A percentile compares a stretch with the other conserved stretches of the same genome.
Evolutionary conservation across 2,888 invertebrate genomes (phyloP).

Genomic region (Acanthacorydalis orientalis): DNA sequence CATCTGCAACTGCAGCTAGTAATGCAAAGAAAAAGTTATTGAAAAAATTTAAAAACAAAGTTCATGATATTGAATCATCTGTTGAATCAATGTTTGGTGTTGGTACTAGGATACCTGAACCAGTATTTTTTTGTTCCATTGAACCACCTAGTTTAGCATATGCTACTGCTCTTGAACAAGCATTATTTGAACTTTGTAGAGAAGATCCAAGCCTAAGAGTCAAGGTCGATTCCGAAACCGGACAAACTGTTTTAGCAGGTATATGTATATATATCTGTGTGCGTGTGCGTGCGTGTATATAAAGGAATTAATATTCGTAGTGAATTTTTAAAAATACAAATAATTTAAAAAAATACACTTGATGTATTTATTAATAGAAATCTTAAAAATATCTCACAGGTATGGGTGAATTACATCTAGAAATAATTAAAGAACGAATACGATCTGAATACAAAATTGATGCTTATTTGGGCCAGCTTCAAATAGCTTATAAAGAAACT

Average conservation of each 20-base stretch:
- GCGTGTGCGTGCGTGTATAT: too few species aligned
- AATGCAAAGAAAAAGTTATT: conserved; percentile 36
- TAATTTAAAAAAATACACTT: background rate
- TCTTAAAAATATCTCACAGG: conserved; percentile 29
- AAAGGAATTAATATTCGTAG: background rate
- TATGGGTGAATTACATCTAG: conserved; percentile 96
- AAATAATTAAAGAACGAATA: conserved; percentile 81
- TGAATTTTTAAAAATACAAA: background rate
- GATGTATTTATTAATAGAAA: background rate
- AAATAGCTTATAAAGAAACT: conserved; percentile 82
- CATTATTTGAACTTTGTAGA: conserved; percentile 59
- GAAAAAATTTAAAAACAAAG: conserved; percentile 16
- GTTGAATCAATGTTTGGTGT: conserved; percentile 21
- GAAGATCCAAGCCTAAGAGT: conserved; percentile 88
- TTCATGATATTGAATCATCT: conserved; percentile 15
- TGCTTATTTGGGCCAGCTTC: conserved; percentile 75
- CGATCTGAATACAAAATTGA: conserved; percentile 78
- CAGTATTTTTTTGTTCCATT: conserved; percentile 93
- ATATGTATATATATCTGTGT: conserved; percentile 5
- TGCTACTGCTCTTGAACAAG: conserved; percentile 61
- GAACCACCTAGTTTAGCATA: conserved; percentile 72
- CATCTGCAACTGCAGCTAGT: conserved; percentile 34
- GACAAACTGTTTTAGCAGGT: conserved; percentile 74
- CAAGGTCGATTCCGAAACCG: conserved; percentile 56
- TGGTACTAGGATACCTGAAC: conserved; percentile 67